These are phyloP conservation scores for Porphyrio hochstetteri DNA, from an alignment of 2,113 vertebrate genomes.

Conservation along the genomic window DNA sequence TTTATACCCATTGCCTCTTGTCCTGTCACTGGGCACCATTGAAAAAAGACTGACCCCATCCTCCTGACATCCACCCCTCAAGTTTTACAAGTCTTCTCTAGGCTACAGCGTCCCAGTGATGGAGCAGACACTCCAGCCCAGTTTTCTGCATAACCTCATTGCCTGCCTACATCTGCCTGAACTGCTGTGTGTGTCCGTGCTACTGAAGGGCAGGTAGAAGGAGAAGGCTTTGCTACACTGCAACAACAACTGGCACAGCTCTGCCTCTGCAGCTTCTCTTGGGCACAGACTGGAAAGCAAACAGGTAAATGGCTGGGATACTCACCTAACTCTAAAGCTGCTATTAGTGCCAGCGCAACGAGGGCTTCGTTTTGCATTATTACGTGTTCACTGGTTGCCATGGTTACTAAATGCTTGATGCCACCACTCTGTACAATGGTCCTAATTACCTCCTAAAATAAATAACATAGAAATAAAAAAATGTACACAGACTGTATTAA, in stretches of 20 bases:
- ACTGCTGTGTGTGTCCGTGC: accelerated
- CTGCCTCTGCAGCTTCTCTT: neutral
- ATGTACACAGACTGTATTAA: neutral
- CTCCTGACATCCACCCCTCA: too few species aligned
- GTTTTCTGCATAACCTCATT: neutral
- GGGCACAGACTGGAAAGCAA: neutral
- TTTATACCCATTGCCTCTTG: too few species aligned
- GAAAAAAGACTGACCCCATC: too few species aligned
- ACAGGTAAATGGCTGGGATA: conserved; percentile 37
- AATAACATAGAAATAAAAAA: conserved; percentile 37
- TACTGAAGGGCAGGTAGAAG: neutral
- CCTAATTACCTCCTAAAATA: conserved; percentile 90
- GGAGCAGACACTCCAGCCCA: neutral
- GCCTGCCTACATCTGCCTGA: neutral
- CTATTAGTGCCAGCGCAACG: conserved; percentile 94
- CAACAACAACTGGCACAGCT: neutral
- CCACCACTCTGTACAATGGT: conserved; percentile 92
- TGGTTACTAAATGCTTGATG: conserved; percentile 94
- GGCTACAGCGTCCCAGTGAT: neutral
- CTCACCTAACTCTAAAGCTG: conserved; percentile 93
- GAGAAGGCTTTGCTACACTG: neutral
- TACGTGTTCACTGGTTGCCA: conserved; percentile 98
- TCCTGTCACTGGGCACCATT: too few species aligned
- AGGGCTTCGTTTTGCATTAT: conserved; percentile 99
- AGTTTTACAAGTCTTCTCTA: too few species aligned